Evolutionary conservation across 92 coral and sea anemone genomes (phyloP).

Genomic region (Galaxea fascicularis): DNA sequence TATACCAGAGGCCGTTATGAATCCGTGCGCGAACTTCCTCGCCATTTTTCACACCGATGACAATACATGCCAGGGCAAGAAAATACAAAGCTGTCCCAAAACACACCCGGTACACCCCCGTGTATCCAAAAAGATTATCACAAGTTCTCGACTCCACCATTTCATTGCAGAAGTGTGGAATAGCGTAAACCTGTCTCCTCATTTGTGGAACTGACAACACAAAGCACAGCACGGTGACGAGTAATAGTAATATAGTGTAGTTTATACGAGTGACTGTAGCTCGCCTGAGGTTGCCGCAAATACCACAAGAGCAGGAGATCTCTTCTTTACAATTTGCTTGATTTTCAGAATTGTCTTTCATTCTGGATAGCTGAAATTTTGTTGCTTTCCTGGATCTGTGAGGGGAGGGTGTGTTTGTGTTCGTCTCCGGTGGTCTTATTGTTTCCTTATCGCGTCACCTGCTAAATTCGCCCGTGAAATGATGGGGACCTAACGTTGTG

Average conservation of each 20-base stretch:
- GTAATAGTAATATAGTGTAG: slow-evolving; percentile 62
- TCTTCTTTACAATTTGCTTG: neutral
- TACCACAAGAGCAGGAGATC: slow-evolving; percentile 8
- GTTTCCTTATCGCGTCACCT: slow-evolving; percentile 26
- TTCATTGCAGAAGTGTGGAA: slow-evolving; percentile 67
- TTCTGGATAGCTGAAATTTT: neutral
- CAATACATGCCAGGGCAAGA: slow-evolving; percentile 59
- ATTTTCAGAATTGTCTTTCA: slow-evolving; percentile 25
- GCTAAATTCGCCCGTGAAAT: slow-evolving; percentile 20
- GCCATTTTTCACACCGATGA: slow-evolving; percentile 58
- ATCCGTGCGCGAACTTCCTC: slow-evolving; percentile 64
- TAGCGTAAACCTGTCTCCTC: slow-evolving; percentile 45
- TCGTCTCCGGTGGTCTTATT: slow-evolving; percentile 29
- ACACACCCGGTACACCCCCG: slow-evolving; percentile 82
- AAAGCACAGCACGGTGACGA: slow-evolving; percentile 58
- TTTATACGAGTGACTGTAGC: slow-evolving; percentile 46
- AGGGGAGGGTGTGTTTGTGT: neutral
- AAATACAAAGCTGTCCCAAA: slow-evolving; percentile 73
- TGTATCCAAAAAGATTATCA: slow-evolving; percentile 72
- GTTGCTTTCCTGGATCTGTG: neutral
- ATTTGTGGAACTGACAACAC: slow-evolving; percentile 56
- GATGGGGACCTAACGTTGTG: neutral
- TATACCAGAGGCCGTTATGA: slow-evolving; percentile 78
- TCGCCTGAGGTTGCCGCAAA: slow-evolving; percentile 26
- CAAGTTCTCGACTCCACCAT: slow-evolving; percentile 58